Evolutionary conservation across 2,797 vertebrate species (phyloP).

Genomic region (Poeciliopsis infans): DNA sequence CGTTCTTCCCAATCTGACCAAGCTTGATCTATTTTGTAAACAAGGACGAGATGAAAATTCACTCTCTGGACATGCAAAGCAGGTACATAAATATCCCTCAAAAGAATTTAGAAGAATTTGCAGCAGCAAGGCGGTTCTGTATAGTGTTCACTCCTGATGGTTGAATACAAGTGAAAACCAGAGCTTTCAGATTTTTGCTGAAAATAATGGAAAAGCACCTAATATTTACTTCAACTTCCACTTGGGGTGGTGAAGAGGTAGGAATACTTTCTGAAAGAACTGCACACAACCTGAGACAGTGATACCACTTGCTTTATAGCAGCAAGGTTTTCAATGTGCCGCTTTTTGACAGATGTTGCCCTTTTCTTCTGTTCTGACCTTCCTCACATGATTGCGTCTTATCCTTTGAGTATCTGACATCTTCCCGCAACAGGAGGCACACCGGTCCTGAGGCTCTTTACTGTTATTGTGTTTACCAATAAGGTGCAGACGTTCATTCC

Average conservation of each 20-base stretch:
- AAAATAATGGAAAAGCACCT: background rate
- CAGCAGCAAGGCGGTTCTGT: background rate
- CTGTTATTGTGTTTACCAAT: conserved; percentile 30
- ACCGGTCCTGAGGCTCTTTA: conserved; percentile 36
- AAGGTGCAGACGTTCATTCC: conserved; percentile 26
- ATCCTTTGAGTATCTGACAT: conserved; percentile 22
- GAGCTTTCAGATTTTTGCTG: background rate
- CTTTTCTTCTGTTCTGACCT: conserved; percentile 8
- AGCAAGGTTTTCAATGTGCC: conserved; percentile 8
- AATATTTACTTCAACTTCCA: background rate
- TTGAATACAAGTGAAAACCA: background rate
- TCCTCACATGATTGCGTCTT: conserved; percentile 27
- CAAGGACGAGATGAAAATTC: background rate
- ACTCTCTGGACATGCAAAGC: background rate
- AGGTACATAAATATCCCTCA: background rate
- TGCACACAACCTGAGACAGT: conserved; percentile 13
- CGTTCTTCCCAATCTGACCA: background rate
- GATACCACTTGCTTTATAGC: conserved; percentile 18
- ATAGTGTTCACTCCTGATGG: background rate
- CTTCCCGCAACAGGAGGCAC: conserved; percentile 34
- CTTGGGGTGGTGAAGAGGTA: background rate
- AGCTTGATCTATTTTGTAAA: background rate
- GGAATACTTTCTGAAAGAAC: conserved; percentile 12
- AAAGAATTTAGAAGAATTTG: background rate
- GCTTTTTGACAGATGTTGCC: conserved; percentile 34